phyloP scores from a whole-genome alignment of 2,888 invertebrate genomes.

The Chymomyza caudatula region DNA sequence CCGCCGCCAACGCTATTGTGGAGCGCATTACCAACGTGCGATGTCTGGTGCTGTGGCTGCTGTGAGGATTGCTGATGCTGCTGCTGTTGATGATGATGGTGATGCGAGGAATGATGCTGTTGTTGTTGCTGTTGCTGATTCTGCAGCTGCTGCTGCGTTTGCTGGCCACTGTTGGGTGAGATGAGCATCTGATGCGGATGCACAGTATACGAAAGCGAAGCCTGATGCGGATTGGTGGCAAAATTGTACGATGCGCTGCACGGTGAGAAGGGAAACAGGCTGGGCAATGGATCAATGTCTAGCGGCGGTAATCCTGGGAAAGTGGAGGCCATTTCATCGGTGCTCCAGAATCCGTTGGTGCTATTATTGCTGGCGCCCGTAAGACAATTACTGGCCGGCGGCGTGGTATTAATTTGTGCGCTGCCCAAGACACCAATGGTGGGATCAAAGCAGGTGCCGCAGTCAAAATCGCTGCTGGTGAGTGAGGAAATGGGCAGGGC shows the following conservation, averaged over 20 bases:
- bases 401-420: constrained; percentile 68
- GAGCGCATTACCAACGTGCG: constrained; percentile 65
- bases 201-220: constrained; percentile 79
- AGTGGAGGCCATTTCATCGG: constrained; percentile 89
- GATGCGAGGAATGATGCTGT: constrained; percentile 43
- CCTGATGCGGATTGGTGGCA: constrained; percentile 78
- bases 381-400: constrained; percentile 43
- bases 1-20: constrained; percentile 44
- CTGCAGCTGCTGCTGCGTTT: constrained; percentile 26
- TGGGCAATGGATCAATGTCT: constrained; percentile 91
- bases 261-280: constrained; percentile 91
- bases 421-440: constrained; percentile 65
- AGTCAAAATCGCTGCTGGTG: constrained; percentile 77
- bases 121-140: constrained; percentile 37
- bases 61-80: constrained; percentile 34
- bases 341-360: constrained; percentile 79
- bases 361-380: background rate
- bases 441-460: constrained; percentile 78
- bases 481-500: constrained; percentile 77
- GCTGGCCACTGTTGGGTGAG: constrained; percentile 77
- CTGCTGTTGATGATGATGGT: constrained; percentile 49
- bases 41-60: constrained; percentile 61
- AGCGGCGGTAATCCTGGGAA: constrained; percentile 88
- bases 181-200: constrained; percentile 85
- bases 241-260: constrained; percentile 86